Evolutionary conservation across 2,113 vertebrate species (phyloP).

Genomic region (Amphiprion ocellaris): DNA sequence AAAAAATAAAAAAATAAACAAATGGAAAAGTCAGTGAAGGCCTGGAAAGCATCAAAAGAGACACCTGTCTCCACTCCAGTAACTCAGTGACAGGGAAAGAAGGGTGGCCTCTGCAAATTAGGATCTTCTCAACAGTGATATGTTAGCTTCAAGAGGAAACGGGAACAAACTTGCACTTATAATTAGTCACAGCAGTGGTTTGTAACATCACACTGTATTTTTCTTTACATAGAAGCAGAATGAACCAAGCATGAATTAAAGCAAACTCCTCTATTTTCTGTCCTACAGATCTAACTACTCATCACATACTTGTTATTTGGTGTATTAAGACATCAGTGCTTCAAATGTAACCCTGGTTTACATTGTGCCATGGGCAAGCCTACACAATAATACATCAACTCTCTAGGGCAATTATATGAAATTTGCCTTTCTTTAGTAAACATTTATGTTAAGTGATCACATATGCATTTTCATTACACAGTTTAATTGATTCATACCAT

Average conservation of each 20-base stretch:
- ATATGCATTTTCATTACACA: slow-evolving; percentile 20
- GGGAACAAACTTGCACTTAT: neutral
- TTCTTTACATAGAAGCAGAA: neutral
- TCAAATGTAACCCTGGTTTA: slow-evolving; percentile 16
- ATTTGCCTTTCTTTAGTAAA: slow-evolving; percentile 33
- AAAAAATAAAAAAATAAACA: slow-evolving; percentile 54
- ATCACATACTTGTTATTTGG: too few relatives aligned
- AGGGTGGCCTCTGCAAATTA: slow-evolving; percentile 20
- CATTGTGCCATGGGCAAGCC: slow-evolving; percentile 9
- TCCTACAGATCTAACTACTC: neutral
- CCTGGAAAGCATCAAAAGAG: slow-evolving; percentile 62
- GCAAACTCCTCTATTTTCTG: neutral
- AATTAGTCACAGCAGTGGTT: too few relatives aligned
- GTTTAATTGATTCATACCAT: slow-evolving; percentile 6
- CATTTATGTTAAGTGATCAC: slow-evolving; percentile 15
- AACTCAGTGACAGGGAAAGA: slow-evolving; percentile 61
- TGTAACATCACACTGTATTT: neutral
- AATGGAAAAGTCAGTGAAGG: slow-evolving; percentile 24
- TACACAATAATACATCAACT: slow-evolving; percentile 18
- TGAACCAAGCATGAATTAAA: neutral
- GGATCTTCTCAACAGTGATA: slow-evolving; percentile 43
- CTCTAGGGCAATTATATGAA: slow-evolving; percentile 22
- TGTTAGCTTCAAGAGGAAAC: neutral
- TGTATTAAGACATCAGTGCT: too few relatives aligned
- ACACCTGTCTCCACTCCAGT: slow-evolving; percentile 68